A percentile compares a stretch with the other conserved stretches of the same genome.
Conservation (phyloP, 2,888 invertebrate species). For the Cheilosia urbana region DNA sequence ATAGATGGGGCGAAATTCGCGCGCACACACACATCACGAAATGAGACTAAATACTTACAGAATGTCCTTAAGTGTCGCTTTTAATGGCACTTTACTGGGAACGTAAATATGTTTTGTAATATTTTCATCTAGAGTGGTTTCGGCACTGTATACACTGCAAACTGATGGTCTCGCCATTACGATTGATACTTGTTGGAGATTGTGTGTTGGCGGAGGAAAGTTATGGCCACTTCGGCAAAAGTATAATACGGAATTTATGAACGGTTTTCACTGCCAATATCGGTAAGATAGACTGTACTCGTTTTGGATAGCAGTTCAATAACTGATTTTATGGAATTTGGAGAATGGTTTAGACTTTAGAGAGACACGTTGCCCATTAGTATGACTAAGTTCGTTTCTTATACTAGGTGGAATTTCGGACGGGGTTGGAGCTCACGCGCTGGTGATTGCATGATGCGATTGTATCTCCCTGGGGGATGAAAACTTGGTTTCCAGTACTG, state of each 20-base stretch:
- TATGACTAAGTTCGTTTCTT: too few species aligned
- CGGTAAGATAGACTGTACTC: conserved; percentile 1
- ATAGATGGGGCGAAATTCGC: neutral
- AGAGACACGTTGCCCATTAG: too few species aligned
- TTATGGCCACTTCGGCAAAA: neutral
- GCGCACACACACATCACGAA: neutral
- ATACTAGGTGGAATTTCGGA: too few species aligned
- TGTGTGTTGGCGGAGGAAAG: neutral
- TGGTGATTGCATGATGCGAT: too few species aligned
- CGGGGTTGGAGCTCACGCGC: too few species aligned
- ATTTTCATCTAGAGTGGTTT: conserved; percentile 1
- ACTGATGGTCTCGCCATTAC: neutral
- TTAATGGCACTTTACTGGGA: conserved; percentile 7
- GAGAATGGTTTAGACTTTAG: too few species aligned
- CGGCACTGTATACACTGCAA: neutral
- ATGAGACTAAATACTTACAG: neutral
- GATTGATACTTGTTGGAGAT: neutral
- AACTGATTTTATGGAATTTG: neutral
- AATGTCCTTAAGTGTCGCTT: conserved; percentile 18
- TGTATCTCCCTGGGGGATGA: too few species aligned
- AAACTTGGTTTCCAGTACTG: too few species aligned
- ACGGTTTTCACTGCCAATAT: conserved; percentile 17
- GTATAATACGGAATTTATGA: neutral
- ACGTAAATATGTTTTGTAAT: neutral
- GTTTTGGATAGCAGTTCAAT: neutral